Conservation (phyloP, 2,113 vertebrate genomes). For the Ammodytes dubius region DNA sequence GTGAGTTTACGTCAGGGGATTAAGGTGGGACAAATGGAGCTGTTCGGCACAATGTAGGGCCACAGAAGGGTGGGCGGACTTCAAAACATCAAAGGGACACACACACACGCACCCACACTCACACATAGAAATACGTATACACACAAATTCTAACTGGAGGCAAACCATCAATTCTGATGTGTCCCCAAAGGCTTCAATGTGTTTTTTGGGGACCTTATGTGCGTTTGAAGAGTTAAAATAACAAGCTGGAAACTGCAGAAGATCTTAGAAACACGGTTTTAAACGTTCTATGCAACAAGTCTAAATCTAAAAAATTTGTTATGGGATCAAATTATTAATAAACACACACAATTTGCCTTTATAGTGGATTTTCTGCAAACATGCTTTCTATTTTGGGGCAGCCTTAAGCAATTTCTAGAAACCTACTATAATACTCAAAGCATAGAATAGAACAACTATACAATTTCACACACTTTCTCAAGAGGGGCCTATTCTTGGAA, state of each 20-base stretch:
- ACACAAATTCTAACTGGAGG: constrained; percentile 45
- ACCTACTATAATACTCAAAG: background rate
- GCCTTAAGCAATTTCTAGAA: background rate
- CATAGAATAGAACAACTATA: background rate
- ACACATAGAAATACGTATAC: constrained; percentile 11
- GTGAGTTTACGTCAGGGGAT: constrained; percentile 74
- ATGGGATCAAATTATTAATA: background rate
- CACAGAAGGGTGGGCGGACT: constrained; percentile 64
- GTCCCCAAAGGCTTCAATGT: constrained; percentile 42
- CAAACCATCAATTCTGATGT: constrained; percentile 56
- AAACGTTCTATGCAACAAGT: background rate
- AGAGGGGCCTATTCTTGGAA: background rate
- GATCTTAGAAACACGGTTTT: background rate
- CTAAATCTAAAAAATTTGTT: background rate
- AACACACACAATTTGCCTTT: background rate
- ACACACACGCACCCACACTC: constrained; percentile 34
- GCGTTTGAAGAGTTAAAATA: background rate
- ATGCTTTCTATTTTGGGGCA: background rate
- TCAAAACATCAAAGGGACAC: constrained; percentile 71
- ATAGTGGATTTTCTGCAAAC: background rate
- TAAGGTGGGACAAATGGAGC: constrained; percentile 81
- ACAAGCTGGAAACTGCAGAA: background rate
- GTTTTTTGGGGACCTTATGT: background rate
- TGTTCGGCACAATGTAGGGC: constrained; percentile 69
- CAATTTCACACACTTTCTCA: background rate